phyloP scores from a whole-genome alignment of 2,113 vertebrate genomes.

The Terrapene triunguis region DNA sequence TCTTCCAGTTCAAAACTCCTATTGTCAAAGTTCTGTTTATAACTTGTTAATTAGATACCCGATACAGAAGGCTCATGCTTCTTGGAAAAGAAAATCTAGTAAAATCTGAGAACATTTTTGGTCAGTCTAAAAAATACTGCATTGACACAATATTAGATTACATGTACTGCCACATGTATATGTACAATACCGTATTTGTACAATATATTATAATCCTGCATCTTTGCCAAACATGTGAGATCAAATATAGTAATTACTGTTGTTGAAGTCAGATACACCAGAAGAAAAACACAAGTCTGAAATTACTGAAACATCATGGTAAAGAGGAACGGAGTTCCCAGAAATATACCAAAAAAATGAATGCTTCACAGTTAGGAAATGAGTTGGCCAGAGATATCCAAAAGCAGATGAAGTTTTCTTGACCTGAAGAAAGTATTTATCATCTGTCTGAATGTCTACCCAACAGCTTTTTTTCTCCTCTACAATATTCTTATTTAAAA shows the following conservation, averaged over 20 bases:
- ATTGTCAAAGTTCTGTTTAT: not conserved
- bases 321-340: conserved; percentile 64
- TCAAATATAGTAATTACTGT: conserved; percentile 67
- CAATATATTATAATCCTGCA: conserved; percentile 54
- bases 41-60: conserved; percentile 16
- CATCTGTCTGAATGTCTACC: conserved; percentile 41
- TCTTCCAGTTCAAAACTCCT: not conserved
- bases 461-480: conserved; percentile 17
- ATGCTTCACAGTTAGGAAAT: conserved; percentile 29
- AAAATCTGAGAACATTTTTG: conserved; percentile 46
- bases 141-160: conserved; percentile 45
- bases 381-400: conserved; percentile 45
- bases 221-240: conserved; percentile 58
- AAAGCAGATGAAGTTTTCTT: conserved; percentile 55
- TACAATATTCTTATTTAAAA: not conserved
- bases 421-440: conserved; percentile 59
- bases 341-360: conserved; percentile 41
- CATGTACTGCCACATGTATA: conserved; percentile 40
- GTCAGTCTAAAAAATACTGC: conserved; percentile 16
- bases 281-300: conserved; percentile 72
- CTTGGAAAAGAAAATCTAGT: not conserved
- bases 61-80: not conserved
- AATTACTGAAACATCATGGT: conserved; percentile 72
- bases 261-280: conserved; percentile 70
- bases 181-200: conserved; percentile 49